Conservation (phyloP, 2,113 vertebrate species). For the Setophaga kirtlandii region DNA sequence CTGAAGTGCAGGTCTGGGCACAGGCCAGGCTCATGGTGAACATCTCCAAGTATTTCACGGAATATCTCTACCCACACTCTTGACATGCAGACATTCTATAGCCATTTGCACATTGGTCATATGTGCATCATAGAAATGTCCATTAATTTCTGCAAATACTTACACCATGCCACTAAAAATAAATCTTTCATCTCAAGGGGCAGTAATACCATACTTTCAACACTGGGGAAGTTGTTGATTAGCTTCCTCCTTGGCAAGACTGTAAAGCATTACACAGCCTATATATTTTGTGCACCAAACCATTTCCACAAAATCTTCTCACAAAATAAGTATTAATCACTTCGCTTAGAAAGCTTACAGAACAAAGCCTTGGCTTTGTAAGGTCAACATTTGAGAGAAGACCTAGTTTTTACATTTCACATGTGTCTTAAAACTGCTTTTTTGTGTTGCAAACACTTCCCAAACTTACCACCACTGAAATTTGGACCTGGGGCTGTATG, state of each 20-base stretch:
- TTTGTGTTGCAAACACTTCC: neutral
- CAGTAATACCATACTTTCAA: neutral
- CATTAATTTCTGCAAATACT: slow-evolving; percentile 2
- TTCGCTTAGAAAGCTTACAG: neutral
- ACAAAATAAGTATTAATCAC: neutral
- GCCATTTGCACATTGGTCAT: neutral
- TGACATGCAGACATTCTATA: neutral
- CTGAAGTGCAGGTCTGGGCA: slow-evolving; percentile 13
- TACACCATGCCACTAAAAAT: neutral
- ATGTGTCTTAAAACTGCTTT: neutral
- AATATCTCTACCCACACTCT: neutral
- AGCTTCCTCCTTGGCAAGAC: neutral
- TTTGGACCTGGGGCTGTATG: neutral
- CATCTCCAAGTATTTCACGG: neutral
- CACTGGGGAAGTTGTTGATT: neutral
- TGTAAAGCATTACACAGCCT: neutral
- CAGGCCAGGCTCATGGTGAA: neutral
- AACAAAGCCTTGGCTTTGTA: neutral
- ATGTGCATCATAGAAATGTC: neutral
- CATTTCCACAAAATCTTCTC: neutral
- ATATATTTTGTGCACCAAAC: neutral
- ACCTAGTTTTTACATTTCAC: neutral
- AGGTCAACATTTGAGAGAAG: neutral
- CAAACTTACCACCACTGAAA: neutral
- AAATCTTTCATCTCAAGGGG: neutral